phyloP scores from a whole-genome alignment of 2,888 invertebrate species.

The Ypsolopha scabrella region DNA sequence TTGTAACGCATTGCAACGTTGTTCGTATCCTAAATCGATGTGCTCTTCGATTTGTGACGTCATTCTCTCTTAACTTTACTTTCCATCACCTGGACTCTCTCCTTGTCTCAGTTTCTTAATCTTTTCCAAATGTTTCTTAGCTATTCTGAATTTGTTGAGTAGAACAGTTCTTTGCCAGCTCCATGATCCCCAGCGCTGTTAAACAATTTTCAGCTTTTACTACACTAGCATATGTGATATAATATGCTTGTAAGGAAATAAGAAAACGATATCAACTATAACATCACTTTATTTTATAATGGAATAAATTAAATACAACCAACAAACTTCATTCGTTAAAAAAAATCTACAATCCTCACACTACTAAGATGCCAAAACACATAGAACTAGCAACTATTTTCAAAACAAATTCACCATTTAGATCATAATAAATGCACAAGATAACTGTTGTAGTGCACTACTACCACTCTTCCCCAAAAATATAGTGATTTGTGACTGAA shows the following conservation, averaged over 20 bases:
- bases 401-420: neutral
- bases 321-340: constrained; percentile 1
- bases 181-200: constrained; percentile 42
- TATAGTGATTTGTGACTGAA: no score
- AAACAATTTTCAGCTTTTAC: neutral
- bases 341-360: neutral
- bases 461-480: no score
- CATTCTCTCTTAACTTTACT: constrained; percentile 8
- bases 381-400: neutral
- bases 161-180: constrained; percentile 43
- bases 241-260: neutral
- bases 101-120: constrained; percentile 23
- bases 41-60: no score
- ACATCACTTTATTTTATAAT: constrained; percentile 16
- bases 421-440: neutral
- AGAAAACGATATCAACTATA: constrained; percentile 10
- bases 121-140: constrained; percentile 33
- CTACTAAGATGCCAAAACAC: neutral
- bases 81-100: constrained; percentile 11
- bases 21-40: no score
- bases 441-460: no score
- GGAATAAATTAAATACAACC: constrained; percentile 14
- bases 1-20: no score
- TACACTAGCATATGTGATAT: no score
- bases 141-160: constrained; percentile 33